These are phyloP conservation scores for Knipowitschia caucasica DNA, from an alignment of 2,797 vertebrate species.

Conservation along the genomic window DNA sequence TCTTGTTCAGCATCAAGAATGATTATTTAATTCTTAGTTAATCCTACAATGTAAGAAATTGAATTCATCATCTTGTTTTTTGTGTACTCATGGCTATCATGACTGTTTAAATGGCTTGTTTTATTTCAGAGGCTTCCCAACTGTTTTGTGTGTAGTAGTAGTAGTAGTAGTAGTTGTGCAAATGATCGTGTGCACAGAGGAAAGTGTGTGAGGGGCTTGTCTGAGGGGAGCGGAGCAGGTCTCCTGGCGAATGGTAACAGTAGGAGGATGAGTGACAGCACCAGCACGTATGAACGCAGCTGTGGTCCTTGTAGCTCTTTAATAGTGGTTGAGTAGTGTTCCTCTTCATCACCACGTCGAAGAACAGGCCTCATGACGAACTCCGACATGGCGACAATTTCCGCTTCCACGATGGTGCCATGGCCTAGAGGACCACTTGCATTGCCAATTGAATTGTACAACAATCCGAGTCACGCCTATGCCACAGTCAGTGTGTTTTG, in stretches of 20 bases:
- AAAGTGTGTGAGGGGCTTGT: conserved; percentile 44
- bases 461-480: conserved; percentile 33
- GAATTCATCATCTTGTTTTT: too few relatives aligned
- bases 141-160: conserved; percentile 66
- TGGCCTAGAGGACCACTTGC: conserved; percentile 58
- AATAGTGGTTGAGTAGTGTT: conserved; percentile 71
- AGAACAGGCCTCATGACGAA: conserved; percentile 46
- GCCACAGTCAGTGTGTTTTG: conserved; percentile 65
- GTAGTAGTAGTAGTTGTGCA: conserved; percentile 60
- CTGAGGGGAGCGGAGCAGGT: conserved; percentile 18
- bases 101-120: conserved; percentile 63
- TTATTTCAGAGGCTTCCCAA: conserved; percentile 70
- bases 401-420: conserved; percentile 70
- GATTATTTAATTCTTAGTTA: neutral
- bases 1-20: conserved; percentile 4
- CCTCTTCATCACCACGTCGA: conserved; percentile 65
- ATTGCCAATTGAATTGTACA: conserved; percentile 29
- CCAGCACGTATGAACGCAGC: conserved; percentile 55
- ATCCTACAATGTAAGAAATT: too few relatives aligned
- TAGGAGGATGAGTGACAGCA: conserved; percentile 43
- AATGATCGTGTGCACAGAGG: conserved; percentile 38
- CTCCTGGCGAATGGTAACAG: conserved; percentile 34
- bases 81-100: conserved; percentile 39
- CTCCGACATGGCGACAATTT: conserved; percentile 70
- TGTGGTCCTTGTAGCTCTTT: conserved; percentile 74